Base-by-base conservation (phyloP, 2,797 vertebrate species). In the Halcyon badia region DNA sequence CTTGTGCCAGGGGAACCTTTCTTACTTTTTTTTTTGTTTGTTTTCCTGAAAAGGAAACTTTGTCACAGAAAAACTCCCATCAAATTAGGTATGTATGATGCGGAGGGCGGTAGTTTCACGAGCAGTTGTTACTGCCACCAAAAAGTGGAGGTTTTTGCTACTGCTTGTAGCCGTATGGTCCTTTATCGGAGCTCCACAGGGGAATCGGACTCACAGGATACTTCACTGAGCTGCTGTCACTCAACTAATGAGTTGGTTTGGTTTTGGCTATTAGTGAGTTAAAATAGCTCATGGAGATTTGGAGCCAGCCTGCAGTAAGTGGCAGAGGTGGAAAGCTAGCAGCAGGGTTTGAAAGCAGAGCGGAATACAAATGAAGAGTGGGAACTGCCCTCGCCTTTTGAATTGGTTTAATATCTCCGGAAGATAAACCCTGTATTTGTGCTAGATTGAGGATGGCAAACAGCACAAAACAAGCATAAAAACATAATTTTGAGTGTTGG, bases 161-260 rank as follows among this genome's bases (percentile, higher is more conserved):
- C 18, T 6, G 10, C 31, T 25, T 51, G 16, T 14, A 39, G 21
- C 25, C 37, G 11, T 3, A 0, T 39, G 22, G 48, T 11, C 19
- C 61, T 49, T 71, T 24, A 30, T 28, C 26, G 14, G 33, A 31
- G 33, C 11, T 28, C 15, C 30, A 3, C 7, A 2, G 19, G 12
- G 1, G 0, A 58, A 22, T 10, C 4, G 14, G 37, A 37, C 22
- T 64, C 6, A 0, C 1, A 11, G 73, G 10, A 6, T 30, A 2
- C n/a, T 39, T 84, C 9, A 25, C 26, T 54, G 70, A 76, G 21
- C 41, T 76, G 41, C 25, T 62, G 42, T 69, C 57, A 21, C 28
- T n/a, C 24, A 2, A 0, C 6, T 71, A 1, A 2, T 30, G 7
- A 1, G 3, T 26, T 48, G 18, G 17, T 35, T 42, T 71, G 17